A percentile compares a stretch with the other conserved stretches of the same genome.
phyloP scores from a whole-genome alignment of 2,113 vertebrate genomes.

The Caranx melampygus region DNA sequence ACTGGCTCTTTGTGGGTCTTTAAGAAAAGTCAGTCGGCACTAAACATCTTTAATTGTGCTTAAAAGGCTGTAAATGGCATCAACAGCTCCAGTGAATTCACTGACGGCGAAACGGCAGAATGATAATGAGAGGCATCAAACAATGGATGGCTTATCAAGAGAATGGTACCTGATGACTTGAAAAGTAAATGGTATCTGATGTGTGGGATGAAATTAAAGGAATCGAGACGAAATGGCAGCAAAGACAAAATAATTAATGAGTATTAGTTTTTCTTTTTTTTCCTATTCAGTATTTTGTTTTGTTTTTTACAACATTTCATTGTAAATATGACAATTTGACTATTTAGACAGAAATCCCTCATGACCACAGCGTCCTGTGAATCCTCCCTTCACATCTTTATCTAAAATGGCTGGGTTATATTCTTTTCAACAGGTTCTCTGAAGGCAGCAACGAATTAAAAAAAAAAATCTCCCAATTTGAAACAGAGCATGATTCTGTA shows the following conservation, averaged over 20 bases:
- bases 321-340: not conserved
- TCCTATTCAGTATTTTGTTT: constrained; percentile 9
- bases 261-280: not conserved
- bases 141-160: constrained; percentile 54
- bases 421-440: not conserved
- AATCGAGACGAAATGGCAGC: constrained; percentile 32
- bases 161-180: constrained; percentile 42
- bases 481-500: not conserved
- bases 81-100: constrained; percentile 66
- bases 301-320: not conserved
- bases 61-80: constrained; percentile 79
- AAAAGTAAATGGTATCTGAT: constrained; percentile 10
- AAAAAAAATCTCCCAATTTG: not conserved
- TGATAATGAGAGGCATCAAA: constrained; percentile 68
- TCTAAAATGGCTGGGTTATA: not conserved
- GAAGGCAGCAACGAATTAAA: not conserved
- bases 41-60: constrained; percentile 75
- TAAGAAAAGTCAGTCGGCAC: constrained; percentile 60
- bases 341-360: not conserved
- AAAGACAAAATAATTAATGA: constrained; percentile 31
- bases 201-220: constrained; percentile 32
- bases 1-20: constrained; percentile 37
- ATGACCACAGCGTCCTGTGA: not conserved
- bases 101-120: constrained; percentile 47
- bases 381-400: not conserved